A percentile compares a stretch with the other conserved stretches of the same genome.
Evolutionary conservation across 2,113 vertebrate species (phyloP).

Genomic region (Amphiprion percula): DNA sequence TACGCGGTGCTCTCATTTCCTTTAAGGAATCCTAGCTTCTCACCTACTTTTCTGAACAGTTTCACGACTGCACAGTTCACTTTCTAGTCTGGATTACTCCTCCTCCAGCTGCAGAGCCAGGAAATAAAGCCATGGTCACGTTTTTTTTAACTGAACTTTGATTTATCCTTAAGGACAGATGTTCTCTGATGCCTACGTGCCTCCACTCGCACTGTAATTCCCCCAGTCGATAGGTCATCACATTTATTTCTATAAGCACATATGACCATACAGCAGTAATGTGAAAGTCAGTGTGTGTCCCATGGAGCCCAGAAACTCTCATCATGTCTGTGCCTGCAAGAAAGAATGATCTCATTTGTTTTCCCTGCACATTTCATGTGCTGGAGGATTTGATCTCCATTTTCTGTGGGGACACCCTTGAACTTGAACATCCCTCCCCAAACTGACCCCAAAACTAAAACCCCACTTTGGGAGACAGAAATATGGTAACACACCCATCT

Average conservation of each 20-base stretch:
- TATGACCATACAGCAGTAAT: neutral
- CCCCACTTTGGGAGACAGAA: slow-evolving; percentile 24
- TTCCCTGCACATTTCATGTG: neutral
- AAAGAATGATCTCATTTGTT: slow-evolving; percentile 19
- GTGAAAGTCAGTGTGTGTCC: neutral
- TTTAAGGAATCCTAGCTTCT: neutral
- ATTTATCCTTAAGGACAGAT: neutral
- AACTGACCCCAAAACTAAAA: slow-evolving; percentile 9
- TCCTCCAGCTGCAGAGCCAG: slow-evolving; percentile 16
- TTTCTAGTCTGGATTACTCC: slow-evolving; percentile 13
- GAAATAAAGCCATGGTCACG: neutral
- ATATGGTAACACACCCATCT: neutral
- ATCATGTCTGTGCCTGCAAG: neutral
- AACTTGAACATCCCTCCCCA: neutral
- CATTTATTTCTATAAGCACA: neutral
- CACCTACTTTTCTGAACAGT: neutral
- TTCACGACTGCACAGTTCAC: neutral
- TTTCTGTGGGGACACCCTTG: neutral
- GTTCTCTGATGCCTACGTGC: neutral
- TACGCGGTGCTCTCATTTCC: neutral
- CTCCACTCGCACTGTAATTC: neutral
- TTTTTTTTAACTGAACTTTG: neutral
- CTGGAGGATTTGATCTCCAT: neutral
- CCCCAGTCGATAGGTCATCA: neutral
- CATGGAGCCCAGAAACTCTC: neutral